Percentiles rank a stretch among this genome's conserved stretches.
phyloP scores from a whole-genome alignment of 2,888 invertebrate species.

The Trichogramma dendrolimi region DNA sequence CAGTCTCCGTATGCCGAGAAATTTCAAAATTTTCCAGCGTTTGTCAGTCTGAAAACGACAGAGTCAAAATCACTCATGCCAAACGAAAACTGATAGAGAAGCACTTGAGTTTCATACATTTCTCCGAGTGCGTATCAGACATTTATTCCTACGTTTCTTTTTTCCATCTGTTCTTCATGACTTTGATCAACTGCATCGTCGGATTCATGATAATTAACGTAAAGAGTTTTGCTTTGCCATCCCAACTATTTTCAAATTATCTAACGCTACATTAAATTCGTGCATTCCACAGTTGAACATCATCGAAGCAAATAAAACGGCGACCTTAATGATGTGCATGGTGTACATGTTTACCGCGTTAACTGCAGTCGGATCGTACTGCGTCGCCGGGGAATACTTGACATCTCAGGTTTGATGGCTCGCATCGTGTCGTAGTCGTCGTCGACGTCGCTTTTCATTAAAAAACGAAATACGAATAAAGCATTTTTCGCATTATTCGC shows the following conservation, averaged over 20 bases:
- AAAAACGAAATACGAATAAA: no score
- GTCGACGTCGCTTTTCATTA: no score
- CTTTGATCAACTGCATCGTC: conserved; percentile 30
- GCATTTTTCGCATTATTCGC: not conserved
- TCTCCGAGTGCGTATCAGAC: conserved; percentile 27
- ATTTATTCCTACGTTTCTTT: conserved; percentile 30
- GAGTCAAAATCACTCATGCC: not conserved
- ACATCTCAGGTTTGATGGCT: conserved; percentile 6
- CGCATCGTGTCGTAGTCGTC: no score
- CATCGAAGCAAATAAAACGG: not conserved
- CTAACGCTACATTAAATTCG: not conserved
- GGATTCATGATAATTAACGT: conserved; percentile 33
- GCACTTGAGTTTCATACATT: conserved; percentile 29
- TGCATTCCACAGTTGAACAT: not conserved
- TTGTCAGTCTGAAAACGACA: conserved; percentile 7
- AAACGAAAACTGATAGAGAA: conserved; percentile 18
- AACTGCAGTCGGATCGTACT: conserved; percentile 11
- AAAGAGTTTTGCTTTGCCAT: conserved; percentile 4
- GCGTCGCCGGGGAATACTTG: conserved; percentile 18
- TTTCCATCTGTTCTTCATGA: conserved; percentile 31
- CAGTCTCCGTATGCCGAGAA: conserved; percentile 15
- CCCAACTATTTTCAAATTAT: not conserved
- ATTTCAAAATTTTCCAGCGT: conserved; percentile 18
- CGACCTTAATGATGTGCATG: conserved; percentile 8
- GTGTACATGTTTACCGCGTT: conserved; percentile 4